Evolutionary conservation across 2,113 vertebrate species (phyloP).

Genomic region (Urocolius indicus): DNA sequence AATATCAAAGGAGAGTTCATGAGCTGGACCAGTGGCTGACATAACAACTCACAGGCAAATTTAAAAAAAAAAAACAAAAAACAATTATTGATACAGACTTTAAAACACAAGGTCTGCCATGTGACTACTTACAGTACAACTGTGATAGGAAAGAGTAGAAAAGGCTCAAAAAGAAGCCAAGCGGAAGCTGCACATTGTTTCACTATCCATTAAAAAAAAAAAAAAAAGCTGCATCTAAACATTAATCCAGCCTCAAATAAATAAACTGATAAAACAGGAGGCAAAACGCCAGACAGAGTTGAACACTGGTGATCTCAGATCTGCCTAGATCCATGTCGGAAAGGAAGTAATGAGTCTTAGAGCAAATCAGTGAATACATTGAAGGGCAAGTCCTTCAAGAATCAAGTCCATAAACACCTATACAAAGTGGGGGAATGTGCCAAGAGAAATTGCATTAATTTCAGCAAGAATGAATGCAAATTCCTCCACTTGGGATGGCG

Average conservation of each 20-base stretch:
- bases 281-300: not conserved
- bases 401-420: not conserved
- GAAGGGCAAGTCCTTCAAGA: not conserved
- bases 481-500: not conserved
- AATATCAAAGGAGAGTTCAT: not conserved
- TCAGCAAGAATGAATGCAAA: not conserved
- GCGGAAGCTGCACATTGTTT: not conserved
- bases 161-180: not conserved
- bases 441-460: not conserved
- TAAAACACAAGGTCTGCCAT: not conserved
- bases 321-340: not conserved
- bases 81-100: not conserved
- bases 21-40: not conserved
- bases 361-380: not conserved
- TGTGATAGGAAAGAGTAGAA: not conserved
- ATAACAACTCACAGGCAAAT: not conserved
- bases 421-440: not conserved
- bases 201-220: not conserved
- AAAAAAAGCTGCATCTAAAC: not conserved
- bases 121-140: not conserved
- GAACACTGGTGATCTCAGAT: not conserved
- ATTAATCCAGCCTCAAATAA: not conserved
- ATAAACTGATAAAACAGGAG: not conserved
- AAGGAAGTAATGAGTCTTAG: not conserved
- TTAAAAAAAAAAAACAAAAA: not conserved